A percentile compares a stretch with the other conserved stretches of the same genome.
Evolutionary conservation across 1,140 invertebrate species (phyloP).

Genomic region (Trinorchestia longiramus): DNA sequence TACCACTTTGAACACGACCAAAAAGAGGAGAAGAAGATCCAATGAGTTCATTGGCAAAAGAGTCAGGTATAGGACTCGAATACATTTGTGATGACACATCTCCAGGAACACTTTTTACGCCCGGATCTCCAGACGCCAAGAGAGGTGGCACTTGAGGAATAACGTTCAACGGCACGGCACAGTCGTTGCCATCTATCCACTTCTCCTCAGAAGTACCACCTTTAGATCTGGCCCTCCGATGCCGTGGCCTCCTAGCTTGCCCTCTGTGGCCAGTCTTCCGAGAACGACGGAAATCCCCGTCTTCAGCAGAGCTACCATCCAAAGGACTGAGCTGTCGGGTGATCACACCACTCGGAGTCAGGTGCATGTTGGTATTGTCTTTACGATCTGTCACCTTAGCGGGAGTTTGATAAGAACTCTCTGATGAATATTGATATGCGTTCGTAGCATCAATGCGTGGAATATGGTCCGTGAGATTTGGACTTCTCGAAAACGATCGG

Average conservation of each 20-base stretch:
- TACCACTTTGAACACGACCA: constrained; percentile 57
- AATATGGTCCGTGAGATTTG: constrained; percentile 5
- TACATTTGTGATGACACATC: background rate
- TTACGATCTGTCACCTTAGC: constrained; percentile 17
- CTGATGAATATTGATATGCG: constrained; percentile 23
- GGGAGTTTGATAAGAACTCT: constrained; percentile 35
- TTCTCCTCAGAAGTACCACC: background rate
- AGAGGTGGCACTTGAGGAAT: background rate
- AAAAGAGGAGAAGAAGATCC: constrained; percentile 41
- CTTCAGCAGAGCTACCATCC: background rate
- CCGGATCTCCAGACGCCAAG: background rate
- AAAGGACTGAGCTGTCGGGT: constrained; percentile 5
- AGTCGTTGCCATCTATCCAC: background rate
- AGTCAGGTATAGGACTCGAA: background rate
- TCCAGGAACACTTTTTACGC: background rate
- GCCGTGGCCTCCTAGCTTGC: background rate
- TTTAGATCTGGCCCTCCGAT: background rate
- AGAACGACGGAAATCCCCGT: background rate
- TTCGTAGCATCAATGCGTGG: constrained; percentile 39
- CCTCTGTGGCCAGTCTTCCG: background rate
- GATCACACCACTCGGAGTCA: background rate
- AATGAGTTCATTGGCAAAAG: constrained; percentile 5
- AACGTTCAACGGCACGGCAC: background rate
- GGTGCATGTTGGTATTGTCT: background rate
- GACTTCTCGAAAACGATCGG: constrained; percentile 30